A percentile compares a stretch with the other conserved stretches of the same genome.
phyloP scores from a whole-genome alignment of 2,113 vertebrate species.

The Falco punctatus region DNA sequence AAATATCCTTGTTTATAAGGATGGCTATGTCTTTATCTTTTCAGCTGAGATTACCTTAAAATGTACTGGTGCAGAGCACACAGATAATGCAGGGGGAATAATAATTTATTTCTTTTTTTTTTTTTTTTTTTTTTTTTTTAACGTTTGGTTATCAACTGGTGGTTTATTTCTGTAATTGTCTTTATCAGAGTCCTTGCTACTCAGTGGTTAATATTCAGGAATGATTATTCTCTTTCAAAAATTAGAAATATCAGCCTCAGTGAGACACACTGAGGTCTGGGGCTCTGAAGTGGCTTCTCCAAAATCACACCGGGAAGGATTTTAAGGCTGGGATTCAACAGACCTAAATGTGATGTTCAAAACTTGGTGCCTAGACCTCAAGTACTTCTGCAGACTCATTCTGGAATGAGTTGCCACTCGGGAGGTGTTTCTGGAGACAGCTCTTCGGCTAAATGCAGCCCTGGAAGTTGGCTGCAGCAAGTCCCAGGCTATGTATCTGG shows the following conservation, averaged over 20 bases:
- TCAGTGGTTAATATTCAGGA: conserved; percentile 27
- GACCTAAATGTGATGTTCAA: not conserved
- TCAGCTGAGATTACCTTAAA: conserved; percentile 57
- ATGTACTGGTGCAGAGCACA: not conserved
- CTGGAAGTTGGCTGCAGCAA: not conserved
- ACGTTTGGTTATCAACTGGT: conserved; percentile 23
- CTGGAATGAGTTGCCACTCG: not conserved
- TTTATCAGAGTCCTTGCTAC: conserved; percentile 19
- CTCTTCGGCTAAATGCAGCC: not conserved
- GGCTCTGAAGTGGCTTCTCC: not conserved
- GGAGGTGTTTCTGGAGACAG: not conserved
- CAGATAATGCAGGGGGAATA: conserved; percentile 36
- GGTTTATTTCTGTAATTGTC: conserved; percentile 21
- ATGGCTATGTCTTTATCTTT: conserved; percentile 54
- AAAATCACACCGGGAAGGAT: not conserved
- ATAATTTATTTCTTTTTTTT: not conserved
- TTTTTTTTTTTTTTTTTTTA: not conserved
- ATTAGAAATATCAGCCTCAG: not conserved
- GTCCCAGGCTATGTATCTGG: no score
- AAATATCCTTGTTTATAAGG: conserved; percentile 61
- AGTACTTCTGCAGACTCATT: not conserved
- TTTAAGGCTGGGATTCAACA: not conserved
- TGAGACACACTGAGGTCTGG: not conserved
- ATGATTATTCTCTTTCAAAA: conserved; percentile 1
- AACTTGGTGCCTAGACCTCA: not conserved